Evolutionary conservation across 2,888 invertebrate genomes (phyloP).

Genomic region (Cephus pygmeus): DNA sequence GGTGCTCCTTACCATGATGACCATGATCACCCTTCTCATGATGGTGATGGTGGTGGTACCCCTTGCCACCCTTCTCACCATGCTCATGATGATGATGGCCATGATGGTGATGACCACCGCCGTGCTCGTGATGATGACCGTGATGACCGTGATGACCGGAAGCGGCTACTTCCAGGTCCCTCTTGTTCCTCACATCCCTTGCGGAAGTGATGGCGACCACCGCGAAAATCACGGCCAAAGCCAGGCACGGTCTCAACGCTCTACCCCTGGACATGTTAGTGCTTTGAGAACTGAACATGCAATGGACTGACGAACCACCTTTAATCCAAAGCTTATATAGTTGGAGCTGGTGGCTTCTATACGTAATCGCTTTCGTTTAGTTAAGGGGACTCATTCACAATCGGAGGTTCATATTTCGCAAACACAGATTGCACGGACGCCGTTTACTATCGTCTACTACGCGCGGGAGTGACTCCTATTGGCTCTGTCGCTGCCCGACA

Average conservation of each 20-base stretch:
- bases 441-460: conserved; percentile 1
- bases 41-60: conserved; percentile 59
- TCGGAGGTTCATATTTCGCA: conserved; percentile 49
- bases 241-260: conserved; percentile 44
- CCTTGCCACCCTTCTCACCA: conserved; percentile 69
- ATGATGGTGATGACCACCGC: conserved; percentile 65
- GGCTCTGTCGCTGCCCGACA: not conserved
- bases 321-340: conserved; percentile 57
- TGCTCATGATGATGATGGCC: conserved; percentile 69
- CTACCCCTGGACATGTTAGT: conserved; percentile 41
- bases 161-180: conserved; percentile 50
- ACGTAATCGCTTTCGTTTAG: conserved; percentile 61
- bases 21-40: conserved; percentile 78
- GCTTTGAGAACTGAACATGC: conserved; percentile 39
- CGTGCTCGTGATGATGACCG: conserved; percentile 48
- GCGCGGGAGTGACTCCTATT: not conserved
- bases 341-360: conserved; percentile 37
- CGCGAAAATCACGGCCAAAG: conserved; percentile 41
- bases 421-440: conserved; percentile 28
- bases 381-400: conserved; percentile 40
- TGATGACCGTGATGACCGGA: conserved; percentile 41
- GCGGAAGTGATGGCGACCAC: conserved; percentile 46
- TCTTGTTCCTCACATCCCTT: conserved; percentile 32
- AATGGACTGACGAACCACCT: conserved; percentile 51
- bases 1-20: conserved; percentile 81